Conservation (phyloP, 1,140 invertebrate genomes). For the Euwallacea similis region DNA sequence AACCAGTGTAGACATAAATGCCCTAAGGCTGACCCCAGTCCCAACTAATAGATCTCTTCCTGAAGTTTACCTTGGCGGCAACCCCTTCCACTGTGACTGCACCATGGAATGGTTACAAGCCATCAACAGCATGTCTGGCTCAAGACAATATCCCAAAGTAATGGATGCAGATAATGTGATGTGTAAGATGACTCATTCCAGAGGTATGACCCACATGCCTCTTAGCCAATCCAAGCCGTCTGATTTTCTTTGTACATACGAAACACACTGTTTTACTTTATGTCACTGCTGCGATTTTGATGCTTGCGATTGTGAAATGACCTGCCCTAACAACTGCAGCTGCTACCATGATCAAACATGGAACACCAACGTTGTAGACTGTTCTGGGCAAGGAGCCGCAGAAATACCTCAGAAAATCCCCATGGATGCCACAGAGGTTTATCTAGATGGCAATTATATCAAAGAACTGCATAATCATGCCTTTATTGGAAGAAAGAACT, state of each 20-base stretch:
- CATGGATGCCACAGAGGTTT: slow-evolving; percentile 92
- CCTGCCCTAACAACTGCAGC: slow-evolving; percentile 86
- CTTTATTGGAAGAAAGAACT: slow-evolving; percentile 89
- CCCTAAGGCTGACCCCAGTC: slow-evolving; percentile 73
- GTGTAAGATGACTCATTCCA: slow-evolving; percentile 78
- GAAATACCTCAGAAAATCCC: slow-evolving; percentile 83
- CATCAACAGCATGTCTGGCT: slow-evolving; percentile 80
- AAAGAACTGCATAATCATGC: slow-evolving; percentile 82
- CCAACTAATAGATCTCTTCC: slow-evolving; percentile 70
- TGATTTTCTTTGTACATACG: slow-evolving; percentile 88
- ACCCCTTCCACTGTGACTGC: slow-evolving; percentile 89
- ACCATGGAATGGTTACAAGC: slow-evolving; percentile 89
- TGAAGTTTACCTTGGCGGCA: slow-evolving; percentile 86
- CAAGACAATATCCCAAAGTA: slow-evolving; percentile 78
- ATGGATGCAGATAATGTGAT: slow-evolving; percentile 86
- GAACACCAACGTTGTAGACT: slow-evolving; percentile 91
- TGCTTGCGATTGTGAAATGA: slow-evolving; percentile 94
- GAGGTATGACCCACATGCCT: slow-evolving; percentile 68
- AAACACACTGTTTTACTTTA: slow-evolving; percentile 88
- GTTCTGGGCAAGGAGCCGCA: slow-evolving; percentile 72
- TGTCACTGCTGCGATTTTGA: slow-evolving; percentile 95
- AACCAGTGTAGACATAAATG: slow-evolving; percentile 77
- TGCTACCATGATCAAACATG: slow-evolving; percentile 92
- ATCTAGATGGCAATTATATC: slow-evolving; percentile 87
- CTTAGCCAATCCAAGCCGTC: slow-evolving; percentile 68